Evolutionary conservation across 2,113 vertebrate species (phyloP), one percentile per base, ranked within the genome.

Genomic region (Sceloporus tristichus): DNA sequence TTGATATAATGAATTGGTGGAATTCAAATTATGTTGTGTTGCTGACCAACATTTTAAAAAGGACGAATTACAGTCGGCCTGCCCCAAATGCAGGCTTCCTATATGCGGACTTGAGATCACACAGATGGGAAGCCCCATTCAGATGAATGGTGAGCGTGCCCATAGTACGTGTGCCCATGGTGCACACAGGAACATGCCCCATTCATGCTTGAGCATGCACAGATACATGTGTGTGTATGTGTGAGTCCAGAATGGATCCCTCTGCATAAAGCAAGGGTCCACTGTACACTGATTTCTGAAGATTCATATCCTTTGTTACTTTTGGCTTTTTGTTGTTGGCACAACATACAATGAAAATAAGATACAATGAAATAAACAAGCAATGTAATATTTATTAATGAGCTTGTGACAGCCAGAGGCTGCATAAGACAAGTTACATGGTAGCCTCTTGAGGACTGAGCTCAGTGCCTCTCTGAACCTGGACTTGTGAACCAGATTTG

Each of bases 351-450:
- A 25, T 76, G 34, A 40, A 48, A n/a, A 4, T 40, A 56, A 56
- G 34, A 5, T 59, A 56, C 5, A 40, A 40, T 38, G 34, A 74
- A 71, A 71, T 23, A 84, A 59, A 1, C n/a, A 75, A 27, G 54
- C 56, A 75, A 40, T 71, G 56, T 56, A 74, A 48, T 82, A 82
- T 82, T 48, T 68, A 38, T 84, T 74, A 84, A 48, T 34, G 38
- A 68, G 53, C 1, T 53, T 56, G 34, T 84, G 70, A 65, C 34
- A 40, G 65, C 59, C 34, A 62, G 34, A 21, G 29, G 59, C 34
- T 25, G 34, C 56, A 25, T 34, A 81, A 65, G 25, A 65, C 21
- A 81, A 48, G 56, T 65, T 40, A 5, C 77, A 56, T 29, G 42
- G 70, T 53, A n/a, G 71, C n/a, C 38, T 9, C 54, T 85, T 76